Evolutionary conservation across 1,140 invertebrate species (phyloP).

Genomic region (Drosophila busckii): DNA sequence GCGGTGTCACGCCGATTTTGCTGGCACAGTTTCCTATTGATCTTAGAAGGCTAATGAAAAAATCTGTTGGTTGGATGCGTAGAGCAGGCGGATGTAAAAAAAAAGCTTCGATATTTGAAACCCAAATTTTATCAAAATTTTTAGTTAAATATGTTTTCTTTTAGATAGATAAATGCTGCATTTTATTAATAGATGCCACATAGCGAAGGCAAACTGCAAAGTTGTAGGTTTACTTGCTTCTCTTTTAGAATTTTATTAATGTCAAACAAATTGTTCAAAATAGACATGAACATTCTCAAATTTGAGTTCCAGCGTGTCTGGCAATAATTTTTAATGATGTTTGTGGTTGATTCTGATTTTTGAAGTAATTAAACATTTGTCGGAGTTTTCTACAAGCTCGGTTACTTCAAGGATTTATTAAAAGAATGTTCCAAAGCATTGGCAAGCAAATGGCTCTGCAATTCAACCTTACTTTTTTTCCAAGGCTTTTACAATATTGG

Average conservation of each 20-base stretch:
- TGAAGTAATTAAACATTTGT: background rate
- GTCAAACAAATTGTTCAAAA: background rate
- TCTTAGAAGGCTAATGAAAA: no score
- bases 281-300: background rate
- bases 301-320: background rate
- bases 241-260: background rate
- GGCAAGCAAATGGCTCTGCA: background rate
- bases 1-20: no score
- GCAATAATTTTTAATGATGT: background rate
- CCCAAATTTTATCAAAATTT: no score
- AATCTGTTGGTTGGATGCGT: no score
- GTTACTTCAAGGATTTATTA: background rate
- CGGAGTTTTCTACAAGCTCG: background rate
- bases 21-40: no score
- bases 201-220: no score
- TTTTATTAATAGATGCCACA: no score
- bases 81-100: no score
- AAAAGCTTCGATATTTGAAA: no score
- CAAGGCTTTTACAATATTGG: background rate
- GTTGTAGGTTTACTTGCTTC: background rate
- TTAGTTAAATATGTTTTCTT: no score
- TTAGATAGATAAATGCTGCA: no score
- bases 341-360: background rate
- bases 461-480: background rate
- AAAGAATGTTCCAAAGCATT: background rate